phyloP scores from a whole-genome alignment of 2,113 vertebrate genomes.

The Furnarius figulus region DNA sequence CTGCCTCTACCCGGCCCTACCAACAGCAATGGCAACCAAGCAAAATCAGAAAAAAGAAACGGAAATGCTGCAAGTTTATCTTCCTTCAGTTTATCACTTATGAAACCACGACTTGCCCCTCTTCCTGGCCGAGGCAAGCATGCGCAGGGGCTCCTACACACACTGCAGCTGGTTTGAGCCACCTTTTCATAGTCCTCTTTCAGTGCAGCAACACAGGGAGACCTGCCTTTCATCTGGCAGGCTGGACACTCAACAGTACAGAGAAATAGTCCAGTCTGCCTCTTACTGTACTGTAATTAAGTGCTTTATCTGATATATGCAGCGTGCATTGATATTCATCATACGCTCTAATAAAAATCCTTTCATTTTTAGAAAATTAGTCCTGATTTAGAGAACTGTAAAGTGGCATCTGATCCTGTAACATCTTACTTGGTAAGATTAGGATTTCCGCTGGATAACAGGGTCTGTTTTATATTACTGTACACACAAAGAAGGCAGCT shows the following conservation, averaged over 20 bases:
- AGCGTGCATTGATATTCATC: neutral
- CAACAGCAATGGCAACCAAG: neutral
- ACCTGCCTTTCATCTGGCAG: neutral
- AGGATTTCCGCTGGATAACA: neutral
- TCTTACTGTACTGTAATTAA: neutral
- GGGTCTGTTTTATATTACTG: neutral
- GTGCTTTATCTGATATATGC: neutral
- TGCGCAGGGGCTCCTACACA: neutral
- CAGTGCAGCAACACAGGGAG: neutral
- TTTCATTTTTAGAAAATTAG: neutral
- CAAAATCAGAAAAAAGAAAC: neutral
- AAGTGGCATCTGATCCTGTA: neutral
- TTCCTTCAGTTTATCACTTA: neutral
- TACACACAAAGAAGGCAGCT: neutral
- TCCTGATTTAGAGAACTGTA: neutral
- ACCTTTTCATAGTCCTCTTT: neutral
- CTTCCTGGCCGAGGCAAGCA: neutral
- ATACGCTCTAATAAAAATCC: neutral
- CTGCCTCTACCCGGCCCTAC: neutral
- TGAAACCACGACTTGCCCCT: neutral
- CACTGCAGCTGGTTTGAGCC: neutral
- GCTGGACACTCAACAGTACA: neutral
- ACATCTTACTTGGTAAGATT: neutral
- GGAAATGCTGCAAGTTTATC: slow-evolving; percentile 25
- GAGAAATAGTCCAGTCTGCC: neutral